Percentiles rank a stretch among this genome's conserved stretches.
Conservation (phyloP, 2,888 invertebrate genomes). For the Crioceris asparagi region DNA sequence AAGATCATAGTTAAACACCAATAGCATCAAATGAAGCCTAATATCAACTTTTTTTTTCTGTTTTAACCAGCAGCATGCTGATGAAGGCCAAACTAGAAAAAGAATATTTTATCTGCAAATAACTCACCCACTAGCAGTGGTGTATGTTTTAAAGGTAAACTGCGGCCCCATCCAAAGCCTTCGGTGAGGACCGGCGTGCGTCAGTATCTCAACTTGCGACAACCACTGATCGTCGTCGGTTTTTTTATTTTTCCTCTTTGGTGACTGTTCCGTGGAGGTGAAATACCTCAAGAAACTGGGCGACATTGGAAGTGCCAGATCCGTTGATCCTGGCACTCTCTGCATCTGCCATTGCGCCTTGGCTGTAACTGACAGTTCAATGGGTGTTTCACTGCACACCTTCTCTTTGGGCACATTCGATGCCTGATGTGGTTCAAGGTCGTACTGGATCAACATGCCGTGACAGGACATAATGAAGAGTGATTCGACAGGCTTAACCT, state of each 20-base stretch:
- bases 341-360: constrained; percentile 80
- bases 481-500: constrained; percentile 61
- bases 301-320: constrained; percentile 67
- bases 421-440: constrained; percentile 66
- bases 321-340: constrained; percentile 49
- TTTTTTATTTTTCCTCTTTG: constrained; percentile 24
- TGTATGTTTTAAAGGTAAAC: constrained; percentile 92
- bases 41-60: no score
- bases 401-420: constrained; percentile 68
- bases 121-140: constrained; percentile 60
- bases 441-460: constrained; percentile 79
- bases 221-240: constrained; percentile 76
- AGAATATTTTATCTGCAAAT: not conserved
- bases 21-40: no score
- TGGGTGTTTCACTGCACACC: constrained; percentile 73
- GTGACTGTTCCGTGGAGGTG: constrained; percentile 28
- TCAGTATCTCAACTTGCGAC: constrained; percentile 94
- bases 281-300: constrained; percentile 56
- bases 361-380: constrained; percentile 70
- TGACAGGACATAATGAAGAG: constrained; percentile 82
- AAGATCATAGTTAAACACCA: no score
- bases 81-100: no score
- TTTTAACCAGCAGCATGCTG: no score
- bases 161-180: constrained; percentile 99
- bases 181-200: constrained; percentile 91